These are phyloP conservation scores for Scaptomyza parva DNA, from an alignment of 2,888 invertebrate genomes.

Conservation along the genomic window DNA sequence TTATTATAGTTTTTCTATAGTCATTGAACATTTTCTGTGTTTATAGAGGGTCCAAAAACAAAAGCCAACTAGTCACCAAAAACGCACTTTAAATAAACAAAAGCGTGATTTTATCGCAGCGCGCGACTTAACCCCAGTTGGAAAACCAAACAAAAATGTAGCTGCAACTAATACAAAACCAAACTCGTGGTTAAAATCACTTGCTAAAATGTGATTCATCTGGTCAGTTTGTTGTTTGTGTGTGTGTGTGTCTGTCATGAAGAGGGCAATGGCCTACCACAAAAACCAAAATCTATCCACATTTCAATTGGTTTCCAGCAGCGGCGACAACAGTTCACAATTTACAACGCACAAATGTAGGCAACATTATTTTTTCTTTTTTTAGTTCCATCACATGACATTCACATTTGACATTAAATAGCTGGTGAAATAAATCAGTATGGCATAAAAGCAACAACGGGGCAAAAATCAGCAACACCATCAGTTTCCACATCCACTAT, in stretches of 20 bases:
- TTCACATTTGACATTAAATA: conserved; percentile 69
- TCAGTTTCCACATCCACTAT: conserved; percentile 28
- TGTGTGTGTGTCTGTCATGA: conserved; percentile 36
- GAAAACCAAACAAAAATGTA: conserved; percentile 27
- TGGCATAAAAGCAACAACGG: conserved; percentile 37
- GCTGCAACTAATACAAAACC: conserved; percentile 26
- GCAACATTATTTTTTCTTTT: conserved; percentile 55
- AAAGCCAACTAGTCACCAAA: neutral
- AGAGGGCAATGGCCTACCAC: conserved; percentile 35
- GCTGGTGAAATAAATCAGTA: conserved; percentile 73
- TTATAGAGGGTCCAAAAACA: neutral
- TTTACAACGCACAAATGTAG: conserved; percentile 55
- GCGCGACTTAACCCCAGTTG: conserved; percentile 17
- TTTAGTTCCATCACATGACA: conserved; percentile 3
- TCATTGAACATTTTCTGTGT: neutral
- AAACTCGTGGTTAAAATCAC: conserved; percentile 28
- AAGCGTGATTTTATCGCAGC: neutral
- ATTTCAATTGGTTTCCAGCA: conserved; percentile 49
- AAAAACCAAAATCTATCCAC: conserved; percentile 42
- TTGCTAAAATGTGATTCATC: conserved; percentile 28
- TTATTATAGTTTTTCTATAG: neutral
- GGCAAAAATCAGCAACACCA: conserved; percentile 54
- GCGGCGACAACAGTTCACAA: conserved; percentile 1
- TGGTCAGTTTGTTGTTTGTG: conserved; percentile 26
- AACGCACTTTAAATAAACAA: neutral